Base-by-base conservation (phyloP, 2,888 invertebrate genomes). In the Rambutsinella grinnellia region DNA sequence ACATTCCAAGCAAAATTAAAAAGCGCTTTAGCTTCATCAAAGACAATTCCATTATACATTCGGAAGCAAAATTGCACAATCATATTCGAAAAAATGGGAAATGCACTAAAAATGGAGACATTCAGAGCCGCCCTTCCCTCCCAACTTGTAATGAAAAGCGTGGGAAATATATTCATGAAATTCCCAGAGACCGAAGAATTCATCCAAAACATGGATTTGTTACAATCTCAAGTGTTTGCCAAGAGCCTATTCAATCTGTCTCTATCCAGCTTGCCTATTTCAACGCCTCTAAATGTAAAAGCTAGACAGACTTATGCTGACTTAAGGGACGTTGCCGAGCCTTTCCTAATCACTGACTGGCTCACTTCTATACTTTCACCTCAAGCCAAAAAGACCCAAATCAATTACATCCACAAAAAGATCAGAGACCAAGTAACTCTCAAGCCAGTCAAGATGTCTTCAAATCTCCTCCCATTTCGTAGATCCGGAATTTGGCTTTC, bases 41-140 rank as follows among this genome's bases (percentile, higher is more conserved):
- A n/a, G n/a, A n/a, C 69, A 0, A 0, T 61, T 19, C 61, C 69
- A n/a, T 1, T 70, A 0, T 70, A 70, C 47, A 19, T 70, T 13
- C 53, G 62, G 15, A 54, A 24, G 8, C 69, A 70, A 54, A 70
- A 68, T 27, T 51, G 68, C 23, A 46, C 62, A 2, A 24, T 62
- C 1, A 2, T 70, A 3, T 15, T 70, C 1, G 21, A 27, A n/a
- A 47, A 58, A 23, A 5, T 51, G 15, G 17, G 36, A 3, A 19
- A 49, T 2, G 65, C 49, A 10, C 10, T 54, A 8, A 10, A 23
- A 2, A 23, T 65, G 5, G 23, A 17, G 15, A 71, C 63, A n/a
- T 71, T 71, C 47, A 23, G 71, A 47, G 23, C 63, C 1, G 44
- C 56, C 3, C 19, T 71, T 13, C 62, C 63, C 1, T 54, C 71